These are phyloP conservation scores for Aphelinus certus DNA, from an alignment of 1,140 invertebrate genomes.

Conservation along the genomic window DNA sequence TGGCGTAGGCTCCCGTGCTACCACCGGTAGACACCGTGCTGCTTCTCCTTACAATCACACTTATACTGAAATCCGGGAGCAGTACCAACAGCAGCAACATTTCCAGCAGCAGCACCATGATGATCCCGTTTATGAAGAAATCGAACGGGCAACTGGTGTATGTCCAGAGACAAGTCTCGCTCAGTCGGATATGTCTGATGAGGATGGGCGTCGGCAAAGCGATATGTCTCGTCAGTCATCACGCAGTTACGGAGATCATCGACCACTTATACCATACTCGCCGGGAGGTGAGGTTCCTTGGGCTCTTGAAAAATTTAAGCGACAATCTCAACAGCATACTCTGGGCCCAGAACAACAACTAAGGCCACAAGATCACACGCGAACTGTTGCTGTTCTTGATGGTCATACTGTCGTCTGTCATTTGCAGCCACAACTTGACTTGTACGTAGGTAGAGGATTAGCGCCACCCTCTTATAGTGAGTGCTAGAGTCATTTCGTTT, in stretches of 20 bases:
- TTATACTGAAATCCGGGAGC: slow-evolving; percentile 72
- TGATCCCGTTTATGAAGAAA: slow-evolving; percentile 85
- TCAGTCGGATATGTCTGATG: slow-evolving; percentile 83
- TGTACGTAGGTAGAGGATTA: slow-evolving; percentile 66
- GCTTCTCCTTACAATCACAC: slow-evolving; percentile 73
- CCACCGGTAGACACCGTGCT: slow-evolving; percentile 55
- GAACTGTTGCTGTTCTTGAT: slow-evolving; percentile 81
- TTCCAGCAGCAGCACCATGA: slow-evolving; percentile 64
- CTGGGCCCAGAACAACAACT: slow-evolving; percentile 59
- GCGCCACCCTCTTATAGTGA: slow-evolving; percentile 72
- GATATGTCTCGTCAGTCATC: slow-evolving; percentile 81
- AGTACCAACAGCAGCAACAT: slow-evolving; percentile 52
- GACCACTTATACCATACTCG: slow-evolving; percentile 78
- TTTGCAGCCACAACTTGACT: slow-evolving; percentile 74
- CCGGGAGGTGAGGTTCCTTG: slow-evolving; percentile 61
- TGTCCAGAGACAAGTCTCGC: slow-evolving; percentile 70
- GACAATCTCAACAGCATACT: slow-evolving; percentile 59
- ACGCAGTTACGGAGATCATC: slow-evolving; percentile 82
- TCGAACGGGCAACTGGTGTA: slow-evolving; percentile 70
- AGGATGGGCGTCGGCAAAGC: slow-evolving; percentile 78
- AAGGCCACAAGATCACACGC: slow-evolving; percentile 68
- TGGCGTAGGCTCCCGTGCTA: slow-evolving; percentile 42
- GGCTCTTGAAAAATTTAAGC: slow-evolving; percentile 38
- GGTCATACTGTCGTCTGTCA: slow-evolving; percentile 86
- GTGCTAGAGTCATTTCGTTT: slow-evolving; percentile 57